These are phyloP conservation scores for Dryobates pubescens DNA, from an alignment of 2,797 vertebrate species.

Conservation along the genomic window DNA sequence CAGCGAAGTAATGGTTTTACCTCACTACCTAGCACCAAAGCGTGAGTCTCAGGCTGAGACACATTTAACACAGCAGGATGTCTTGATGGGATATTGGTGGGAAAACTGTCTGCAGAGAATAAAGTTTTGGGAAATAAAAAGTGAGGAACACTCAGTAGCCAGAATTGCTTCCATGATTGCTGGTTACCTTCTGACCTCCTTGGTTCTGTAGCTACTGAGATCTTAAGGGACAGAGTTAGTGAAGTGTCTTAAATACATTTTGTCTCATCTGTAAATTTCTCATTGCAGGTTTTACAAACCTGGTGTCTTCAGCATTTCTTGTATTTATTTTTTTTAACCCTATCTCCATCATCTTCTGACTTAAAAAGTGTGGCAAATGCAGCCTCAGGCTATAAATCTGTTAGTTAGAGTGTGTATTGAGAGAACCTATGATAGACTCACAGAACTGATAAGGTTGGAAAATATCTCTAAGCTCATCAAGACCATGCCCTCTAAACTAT, in stretches of 20 bases:
- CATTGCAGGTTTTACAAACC: neutral
- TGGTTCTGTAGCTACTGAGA: neutral
- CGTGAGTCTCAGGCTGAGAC: neutral
- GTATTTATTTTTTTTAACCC: neutral
- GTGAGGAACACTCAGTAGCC: neutral
- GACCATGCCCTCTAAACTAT: no score
- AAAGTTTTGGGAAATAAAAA: neutral
- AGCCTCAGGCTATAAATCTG: neutral
- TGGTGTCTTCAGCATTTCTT: neutral
- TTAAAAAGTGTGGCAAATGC: neutral
- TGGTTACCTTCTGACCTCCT: neutral
- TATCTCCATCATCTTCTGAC: neutral
- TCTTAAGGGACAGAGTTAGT: neutral
- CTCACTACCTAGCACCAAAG: neutral
- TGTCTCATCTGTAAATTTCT: neutral
- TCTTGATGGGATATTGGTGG: neutral
- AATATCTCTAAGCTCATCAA: no score
- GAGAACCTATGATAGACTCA: neutral
- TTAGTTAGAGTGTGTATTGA: neutral
- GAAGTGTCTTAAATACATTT: neutral
- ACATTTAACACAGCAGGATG: conserved; percentile 15
- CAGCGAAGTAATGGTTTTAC: neutral
- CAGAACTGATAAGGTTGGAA: no score
- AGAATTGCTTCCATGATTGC: neutral
- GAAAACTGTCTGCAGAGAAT: conserved; percentile 13